Evolutionary conservation across 2,888 invertebrate species (phyloP).

Genomic region (Anoncus sp.): DNA sequence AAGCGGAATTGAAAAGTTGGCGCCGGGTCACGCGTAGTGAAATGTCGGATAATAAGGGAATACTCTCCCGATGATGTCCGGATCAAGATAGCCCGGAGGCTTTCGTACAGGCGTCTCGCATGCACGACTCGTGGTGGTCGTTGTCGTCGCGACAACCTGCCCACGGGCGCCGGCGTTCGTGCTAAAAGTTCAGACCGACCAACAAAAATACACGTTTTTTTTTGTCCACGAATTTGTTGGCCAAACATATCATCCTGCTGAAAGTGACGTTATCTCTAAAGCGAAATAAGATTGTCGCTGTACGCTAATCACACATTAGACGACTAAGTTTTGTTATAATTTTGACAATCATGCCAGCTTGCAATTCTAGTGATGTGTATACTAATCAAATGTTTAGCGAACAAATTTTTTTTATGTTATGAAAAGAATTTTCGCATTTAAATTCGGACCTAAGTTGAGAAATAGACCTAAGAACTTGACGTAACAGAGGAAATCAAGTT

Average conservation of each 20-base stretch:
- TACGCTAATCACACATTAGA: not conserved
- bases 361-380: too few relatives aligned
- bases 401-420: too few relatives aligned
- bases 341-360: too few relatives aligned
- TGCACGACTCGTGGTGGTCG: not conserved
- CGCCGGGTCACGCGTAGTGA: not conserved
- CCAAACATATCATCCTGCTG: not conserved
- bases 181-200: not conserved
- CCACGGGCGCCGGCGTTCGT: slow-evolving; percentile 16
- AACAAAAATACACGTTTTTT: slow-evolving; percentile 3
- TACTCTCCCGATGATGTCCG: slow-evolving; percentile 13
- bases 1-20: slow-evolving; percentile 3
- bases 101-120: not conserved
- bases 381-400: too few relatives aligned
- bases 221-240: not conserved
- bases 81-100: slow-evolving; percentile 7
- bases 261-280: too few relatives aligned
- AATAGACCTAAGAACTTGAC: too few relatives aligned
- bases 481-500: too few relatives aligned
- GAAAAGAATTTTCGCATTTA: too few relatives aligned
- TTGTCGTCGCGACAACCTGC: slow-evolving; percentile 27
- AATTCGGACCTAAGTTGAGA: too few relatives aligned
- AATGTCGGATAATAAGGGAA: not conserved
- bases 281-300: not conserved
- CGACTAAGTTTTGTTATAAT: too few relatives aligned